A percentile compares a stretch with the other conserved stretches of the same genome.
Evolutionary conservation across 2,113 vertebrate species (phyloP).

Genomic region (Psittacus erithacus): DNA sequence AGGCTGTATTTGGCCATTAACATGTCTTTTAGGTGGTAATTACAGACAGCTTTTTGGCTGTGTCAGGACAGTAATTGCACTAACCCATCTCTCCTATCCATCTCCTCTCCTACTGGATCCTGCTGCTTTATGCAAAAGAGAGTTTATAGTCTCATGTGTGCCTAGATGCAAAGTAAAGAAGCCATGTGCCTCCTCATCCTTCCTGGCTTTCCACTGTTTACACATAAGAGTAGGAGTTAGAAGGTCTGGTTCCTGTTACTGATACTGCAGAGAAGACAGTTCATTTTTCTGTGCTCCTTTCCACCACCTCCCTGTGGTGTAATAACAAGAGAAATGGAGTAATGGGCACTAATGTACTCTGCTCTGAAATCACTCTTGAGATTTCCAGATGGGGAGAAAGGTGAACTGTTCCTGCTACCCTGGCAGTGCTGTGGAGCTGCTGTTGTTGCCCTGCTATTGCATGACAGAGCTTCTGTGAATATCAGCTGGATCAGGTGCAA

Average conservation of each 20-base stretch:
- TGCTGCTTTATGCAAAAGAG: neutral
- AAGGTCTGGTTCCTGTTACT: neutral
- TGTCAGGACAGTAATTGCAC: neutral
- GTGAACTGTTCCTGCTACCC: neutral
- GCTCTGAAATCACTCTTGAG: neutral
- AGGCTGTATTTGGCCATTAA: neutral
- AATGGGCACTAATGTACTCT: neutral
- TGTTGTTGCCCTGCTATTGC: neutral
- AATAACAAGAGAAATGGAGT: neutral
- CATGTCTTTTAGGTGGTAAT: neutral
- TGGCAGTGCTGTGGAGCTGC: neutral
- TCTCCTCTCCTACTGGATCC: neutral
- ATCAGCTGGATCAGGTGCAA: neutral
- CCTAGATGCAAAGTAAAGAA: neutral
- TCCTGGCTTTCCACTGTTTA: neutral
- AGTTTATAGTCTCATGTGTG: neutral
- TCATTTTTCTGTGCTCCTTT: neutral
- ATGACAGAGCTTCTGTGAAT: neutral
- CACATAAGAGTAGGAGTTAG: neutral
- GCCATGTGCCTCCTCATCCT: neutral
- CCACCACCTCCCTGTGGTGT: neutral
- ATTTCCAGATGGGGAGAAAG: neutral
- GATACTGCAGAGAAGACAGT: neutral
- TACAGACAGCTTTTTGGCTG: neutral
- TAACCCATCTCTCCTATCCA: neutral